Percentiles rank a stretch among this genome's conserved stretches.
These are phyloP conservation scores for Ceryle rudis DNA, from an alignment of 2,797 vertebrate genomes.

Conservation along the genomic window DNA sequence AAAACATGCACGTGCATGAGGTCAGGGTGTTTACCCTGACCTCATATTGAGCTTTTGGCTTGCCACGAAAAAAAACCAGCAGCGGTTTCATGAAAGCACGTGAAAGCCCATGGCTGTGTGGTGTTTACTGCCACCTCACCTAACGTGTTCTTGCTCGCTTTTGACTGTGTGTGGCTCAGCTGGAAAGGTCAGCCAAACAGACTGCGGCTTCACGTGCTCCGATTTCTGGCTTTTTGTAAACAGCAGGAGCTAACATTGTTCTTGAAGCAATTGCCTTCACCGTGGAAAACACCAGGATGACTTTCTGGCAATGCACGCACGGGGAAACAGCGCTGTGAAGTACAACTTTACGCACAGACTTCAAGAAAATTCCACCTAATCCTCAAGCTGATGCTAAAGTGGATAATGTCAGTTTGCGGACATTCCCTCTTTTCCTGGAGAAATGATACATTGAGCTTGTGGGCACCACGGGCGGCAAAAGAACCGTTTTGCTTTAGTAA, in stretches of 20 bases:
- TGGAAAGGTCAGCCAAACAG: not conserved
- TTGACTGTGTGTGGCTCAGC: not conserved
- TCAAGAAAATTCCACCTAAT: not conserved
- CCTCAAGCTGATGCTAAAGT: not conserved
- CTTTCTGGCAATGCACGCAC: not conserved
- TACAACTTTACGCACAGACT: not conserved
- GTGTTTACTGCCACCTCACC: not conserved
- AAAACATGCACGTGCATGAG: accelerated
- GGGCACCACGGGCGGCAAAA: not conserved
- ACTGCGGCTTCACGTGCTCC: not conserved
- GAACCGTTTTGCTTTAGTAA: not conserved
- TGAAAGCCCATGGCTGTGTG: not conserved
- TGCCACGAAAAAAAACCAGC: accelerated
- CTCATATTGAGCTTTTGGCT: not conserved
- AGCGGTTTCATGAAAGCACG: accelerated
- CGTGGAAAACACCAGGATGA: not conserved
- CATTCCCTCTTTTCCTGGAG: not conserved
- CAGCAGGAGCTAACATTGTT: not conserved
- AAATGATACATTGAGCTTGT: not conserved
- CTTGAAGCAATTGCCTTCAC: not conserved
- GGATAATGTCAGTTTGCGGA: not conserved
- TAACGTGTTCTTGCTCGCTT: not conserved
- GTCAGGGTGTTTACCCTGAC: accelerated
- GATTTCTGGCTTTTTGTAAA: not conserved
- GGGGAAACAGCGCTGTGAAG: accelerated